These are phyloP conservation scores for Lepas anatifera DNA, from an alignment of 2,888 invertebrate species.

Conservation along the genomic window DNA sequence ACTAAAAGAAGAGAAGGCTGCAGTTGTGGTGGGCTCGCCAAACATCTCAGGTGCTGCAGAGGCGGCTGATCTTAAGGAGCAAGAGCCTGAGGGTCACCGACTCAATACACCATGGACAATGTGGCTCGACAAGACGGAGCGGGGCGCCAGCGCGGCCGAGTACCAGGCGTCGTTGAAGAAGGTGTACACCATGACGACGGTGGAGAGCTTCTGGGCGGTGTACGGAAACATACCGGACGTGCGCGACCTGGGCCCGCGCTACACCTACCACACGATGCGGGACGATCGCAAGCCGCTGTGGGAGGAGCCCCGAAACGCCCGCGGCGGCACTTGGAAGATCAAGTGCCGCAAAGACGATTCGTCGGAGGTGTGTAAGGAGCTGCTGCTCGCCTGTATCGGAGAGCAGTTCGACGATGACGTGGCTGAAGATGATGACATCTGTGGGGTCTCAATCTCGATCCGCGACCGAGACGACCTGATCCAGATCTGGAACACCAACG, in stretches of 20 bases:
- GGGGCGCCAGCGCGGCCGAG: slow-evolving; percentile 44
- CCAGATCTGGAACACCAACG: slow-evolving; percentile 43
- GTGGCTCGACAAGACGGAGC: slow-evolving; percentile 45
- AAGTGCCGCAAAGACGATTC: slow-evolving; percentile 44
- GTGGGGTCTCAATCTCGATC: slow-evolving; percentile 43
- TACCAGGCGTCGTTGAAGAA: slow-evolving; percentile 44
- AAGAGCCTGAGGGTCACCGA: slow-evolving; percentile 36
- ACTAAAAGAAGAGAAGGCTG: neutral
- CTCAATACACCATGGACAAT: slow-evolving; percentile 47
- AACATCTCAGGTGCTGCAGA: slow-evolving; percentile 8
- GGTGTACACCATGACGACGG: slow-evolving; percentile 45
- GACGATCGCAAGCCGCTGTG: slow-evolving; percentile 44
- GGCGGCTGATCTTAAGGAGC: slow-evolving; percentile 28
- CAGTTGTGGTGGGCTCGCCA: neutral
- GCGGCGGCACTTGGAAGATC: slow-evolving; percentile 47
- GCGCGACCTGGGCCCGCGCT: slow-evolving; percentile 31
- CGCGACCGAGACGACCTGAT: slow-evolving; percentile 44
- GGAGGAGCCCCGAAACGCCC: slow-evolving; percentile 45
- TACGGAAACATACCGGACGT: slow-evolving; percentile 33
- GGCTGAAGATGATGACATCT: slow-evolving; percentile 42
- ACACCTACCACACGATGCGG: slow-evolving; percentile 45
- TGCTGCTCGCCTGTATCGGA: slow-evolving; percentile 47
- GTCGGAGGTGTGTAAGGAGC: slow-evolving; percentile 44
- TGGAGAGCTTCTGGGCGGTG: slow-evolving; percentile 44
- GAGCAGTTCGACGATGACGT: slow-evolving; percentile 44